Percentiles rank a stretch among this genome's conserved stretches.
Conservation (phyloP, 2,888 invertebrate species). For the Panopea generosa region DNA sequence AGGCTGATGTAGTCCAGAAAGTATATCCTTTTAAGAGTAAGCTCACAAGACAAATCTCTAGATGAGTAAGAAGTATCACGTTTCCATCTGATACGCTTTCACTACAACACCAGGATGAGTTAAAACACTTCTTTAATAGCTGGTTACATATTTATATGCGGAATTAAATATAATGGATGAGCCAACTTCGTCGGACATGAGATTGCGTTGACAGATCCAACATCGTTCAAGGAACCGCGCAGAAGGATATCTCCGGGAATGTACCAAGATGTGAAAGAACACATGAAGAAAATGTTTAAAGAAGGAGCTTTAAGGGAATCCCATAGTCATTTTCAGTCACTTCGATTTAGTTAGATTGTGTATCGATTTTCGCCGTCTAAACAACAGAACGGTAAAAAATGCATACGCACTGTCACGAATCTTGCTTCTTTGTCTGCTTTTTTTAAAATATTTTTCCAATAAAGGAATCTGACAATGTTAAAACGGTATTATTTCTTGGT, state of each 20-base stretch:
- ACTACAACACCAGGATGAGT: neutral
- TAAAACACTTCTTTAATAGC: too few species aligned
- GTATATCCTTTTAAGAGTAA: neutral
- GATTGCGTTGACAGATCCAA: neutral
- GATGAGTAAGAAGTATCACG: neutral
- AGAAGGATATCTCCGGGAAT: constrained; percentile 8
- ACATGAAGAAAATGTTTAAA: constrained; percentile 6
- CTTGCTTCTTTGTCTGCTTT: neutral
- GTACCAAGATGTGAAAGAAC: constrained; percentile 11
- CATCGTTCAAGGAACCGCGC: constrained; percentile 5
- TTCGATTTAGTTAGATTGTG: neutral
- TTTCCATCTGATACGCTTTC: neutral
- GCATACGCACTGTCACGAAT: constrained; percentile 4
- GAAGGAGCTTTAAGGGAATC: constrained; percentile 15
- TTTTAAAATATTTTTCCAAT: constrained; percentile 24
- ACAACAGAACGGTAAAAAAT: neutral
- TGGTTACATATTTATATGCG: neutral
- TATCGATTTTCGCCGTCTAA: too few species aligned
- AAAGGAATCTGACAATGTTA: constrained; percentile 48
- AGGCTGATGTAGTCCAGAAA: neutral
- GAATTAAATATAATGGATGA: neutral
- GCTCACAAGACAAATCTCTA: neutral
- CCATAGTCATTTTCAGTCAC: neutral
- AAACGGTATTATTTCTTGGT: constrained; percentile 66
- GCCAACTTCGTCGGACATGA: neutral